Evolutionary conservation across 2,797 vertebrate genomes (phyloP), one percentile per base, ranked within the genome.

Genomic region (Synanceia verrucosa): DNA sequence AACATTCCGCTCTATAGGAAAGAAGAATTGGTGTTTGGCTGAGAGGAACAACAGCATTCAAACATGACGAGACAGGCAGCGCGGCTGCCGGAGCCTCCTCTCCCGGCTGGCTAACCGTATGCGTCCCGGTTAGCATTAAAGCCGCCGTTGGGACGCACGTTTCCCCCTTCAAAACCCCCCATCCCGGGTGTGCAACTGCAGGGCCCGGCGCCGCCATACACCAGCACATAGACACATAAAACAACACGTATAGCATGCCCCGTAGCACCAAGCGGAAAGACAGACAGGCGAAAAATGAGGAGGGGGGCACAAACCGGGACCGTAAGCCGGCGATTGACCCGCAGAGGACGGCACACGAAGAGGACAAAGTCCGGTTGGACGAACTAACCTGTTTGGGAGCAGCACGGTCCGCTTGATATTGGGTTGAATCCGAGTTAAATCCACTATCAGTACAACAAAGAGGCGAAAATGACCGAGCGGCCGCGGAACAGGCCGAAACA

Each of bases 391-490:
- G 93, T 88, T 85, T 47, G 75, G 78, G 83, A 86, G 87, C 87
- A 79, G 83, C 89, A 62, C 81, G 59, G 92, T 92, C 92, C 90
- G 90, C 86, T 85, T 90, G 93, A 90, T 92, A 83, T 89, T 65
- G 88, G 90, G 81, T 79, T 79, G 93, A 89, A 92, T 93, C 92
- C 93, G 93, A 94, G 92, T 94, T 94, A 94, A 95, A 95, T 94
- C 93, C 93, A 95, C 94, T 91, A 92, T 87, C 92, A 78, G 93
- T 98, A 97, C 96, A 98, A 99, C 97, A 99, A 99, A 99, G 97
- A 98, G 96, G 95, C 97, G 97, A 97, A 98, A 97, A 97, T 96
- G 93, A 93, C 95, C 97, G 97, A 97, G 84, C 81, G 70, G 81
- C 94, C 90, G 94, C 97, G 97, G 96, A 91, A 89, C 88, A 94